phyloP scores from a whole-genome alignment of 2,797 vertebrate species.

The Lerista edwardsae region DNA sequence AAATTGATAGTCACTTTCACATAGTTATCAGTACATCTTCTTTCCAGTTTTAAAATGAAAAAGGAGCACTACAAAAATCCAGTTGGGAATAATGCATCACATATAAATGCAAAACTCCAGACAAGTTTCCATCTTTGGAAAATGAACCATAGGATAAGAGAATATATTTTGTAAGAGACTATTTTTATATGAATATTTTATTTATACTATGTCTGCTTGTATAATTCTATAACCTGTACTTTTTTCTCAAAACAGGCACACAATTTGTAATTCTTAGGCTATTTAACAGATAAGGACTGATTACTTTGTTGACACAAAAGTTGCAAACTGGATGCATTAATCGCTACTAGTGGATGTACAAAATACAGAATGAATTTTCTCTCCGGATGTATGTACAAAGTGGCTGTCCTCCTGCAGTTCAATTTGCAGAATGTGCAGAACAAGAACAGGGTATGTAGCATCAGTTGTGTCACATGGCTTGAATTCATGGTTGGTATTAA shows the following conservation, averaged over 20 bases:
- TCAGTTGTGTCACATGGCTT: slow-evolving; percentile 70
- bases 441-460: slow-evolving; percentile 77
- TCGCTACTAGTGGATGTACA: slow-evolving; percentile 63
- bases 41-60: slow-evolving; percentile 51
- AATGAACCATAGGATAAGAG: slow-evolving; percentile 85
- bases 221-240: slow-evolving; percentile 77
- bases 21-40: slow-evolving; percentile 55
- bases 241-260: slow-evolving; percentile 74
- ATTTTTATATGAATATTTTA: slow-evolving; percentile 99
- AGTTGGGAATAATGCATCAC: slow-evolving; percentile 65
- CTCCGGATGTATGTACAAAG: slow-evolving; percentile 71
- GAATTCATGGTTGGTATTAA: slow-evolving; percentile 66
- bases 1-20: slow-evolving; percentile 74
- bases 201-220: slow-evolving; percentile 90
- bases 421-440: slow-evolving; percentile 73
- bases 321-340: slow-evolving; percentile 64
- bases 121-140: slow-evolving; percentile 82
- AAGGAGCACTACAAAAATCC: slow-evolving; percentile 67
- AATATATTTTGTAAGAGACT: slow-evolving; percentile 98
- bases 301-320: slow-evolving; percentile 64
- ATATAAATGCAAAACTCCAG: slow-evolving; percentile 77
- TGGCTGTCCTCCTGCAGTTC: slow-evolving; percentile 77
- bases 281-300: slow-evolving; percentile 66
- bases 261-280: slow-evolving; percentile 74
- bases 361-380: slow-evolving; percentile 64